Conservation (phyloP, 2,888 invertebrate genomes). For the Ophonus ardosiacus region DNA sequence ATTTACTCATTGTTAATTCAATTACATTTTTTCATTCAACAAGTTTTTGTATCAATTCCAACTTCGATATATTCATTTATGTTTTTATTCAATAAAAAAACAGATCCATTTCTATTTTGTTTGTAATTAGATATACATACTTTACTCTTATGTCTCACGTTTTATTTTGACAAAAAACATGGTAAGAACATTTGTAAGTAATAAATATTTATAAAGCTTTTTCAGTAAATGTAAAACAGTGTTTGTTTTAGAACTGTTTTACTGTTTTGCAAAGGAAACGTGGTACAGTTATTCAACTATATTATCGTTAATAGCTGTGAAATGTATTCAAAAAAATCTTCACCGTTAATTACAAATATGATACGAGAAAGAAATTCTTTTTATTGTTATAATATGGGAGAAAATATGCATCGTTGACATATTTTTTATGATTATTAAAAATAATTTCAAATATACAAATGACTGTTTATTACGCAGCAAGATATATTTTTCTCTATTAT, state of each 20-base stretch:
- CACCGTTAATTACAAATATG: slow-evolving; percentile 71
- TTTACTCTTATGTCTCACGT: background rate
- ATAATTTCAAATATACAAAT: background rate
- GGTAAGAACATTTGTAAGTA: background rate
- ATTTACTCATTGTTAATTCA: too few relatives aligned
- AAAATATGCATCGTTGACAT: background rate
- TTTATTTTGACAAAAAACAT: background rate
- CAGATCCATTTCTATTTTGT: background rate
- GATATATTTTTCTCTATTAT: too few relatives aligned
- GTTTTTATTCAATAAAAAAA: background rate
- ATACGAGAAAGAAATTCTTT: background rate
- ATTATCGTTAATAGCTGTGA: slow-evolving; percentile 67
- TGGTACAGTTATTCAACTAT: slow-evolving; percentile 24
- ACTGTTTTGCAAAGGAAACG: slow-evolving; percentile 19
- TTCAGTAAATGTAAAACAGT: slow-evolving; percentile 2
- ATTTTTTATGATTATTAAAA: background rate
- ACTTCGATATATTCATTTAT: background rate
- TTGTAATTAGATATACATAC: background rate
- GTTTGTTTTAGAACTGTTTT: slow-evolving; percentile 27
- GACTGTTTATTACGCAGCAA: background rate
- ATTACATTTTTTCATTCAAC: too few relatives aligned
- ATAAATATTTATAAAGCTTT: background rate
- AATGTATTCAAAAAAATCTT: slow-evolving; percentile 72
- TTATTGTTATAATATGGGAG: background rate
- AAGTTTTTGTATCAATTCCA: background rate